Evolutionary conservation across 2,113 vertebrate genomes (phyloP), one percentile per base, ranked within the genome.

Genomic region (Potamarius usumacintae): DNA sequence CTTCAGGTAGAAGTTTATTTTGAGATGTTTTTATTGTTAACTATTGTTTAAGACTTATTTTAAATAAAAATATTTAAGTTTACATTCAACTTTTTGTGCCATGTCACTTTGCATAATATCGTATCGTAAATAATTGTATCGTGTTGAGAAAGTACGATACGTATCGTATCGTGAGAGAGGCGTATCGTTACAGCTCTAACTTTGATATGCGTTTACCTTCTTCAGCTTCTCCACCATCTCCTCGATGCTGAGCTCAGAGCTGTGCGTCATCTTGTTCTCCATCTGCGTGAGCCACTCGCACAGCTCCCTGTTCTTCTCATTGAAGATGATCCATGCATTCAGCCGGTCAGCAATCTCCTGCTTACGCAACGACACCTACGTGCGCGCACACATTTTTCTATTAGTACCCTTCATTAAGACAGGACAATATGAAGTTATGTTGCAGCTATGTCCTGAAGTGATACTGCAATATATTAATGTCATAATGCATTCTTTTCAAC

Each of bases 201-300:
- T n/a, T n/a, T n/a, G n/a, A n/a, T n/a, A 9, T 22, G 5, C 25
- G 25, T 84, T 91, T 71, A 99, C 98, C 97, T 99, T 98, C 93
- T 99, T 96, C 60, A 99, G 92, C 87, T 98, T 99, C 89, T 98
- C 97, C 91, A 99, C 97, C 98, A 97, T 98, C 89, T 98, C 98
- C 92, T 99, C 97, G 57, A 99, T 97, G 92, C 96, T 97, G 58
- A 97, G 95, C 82, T 99, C 97, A 0, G 96, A 93, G 42, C 94
- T 95, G 93, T 97, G 96, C 1, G 96, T 92, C 84, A 97, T 97
- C 92, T 97, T 97, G 92, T 95, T 96, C 91, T 99, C 97, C 97
- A 99, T 97, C 90, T 98, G 96, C 10, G 96, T 96, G 92, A 99
- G 96, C 98, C 97, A 99, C 9, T 97, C 96, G 77, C 97, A 98